Evolutionary conservation across 2,888 invertebrate genomes (phyloP).

Genomic region (Quadroppia sp.): DNA sequence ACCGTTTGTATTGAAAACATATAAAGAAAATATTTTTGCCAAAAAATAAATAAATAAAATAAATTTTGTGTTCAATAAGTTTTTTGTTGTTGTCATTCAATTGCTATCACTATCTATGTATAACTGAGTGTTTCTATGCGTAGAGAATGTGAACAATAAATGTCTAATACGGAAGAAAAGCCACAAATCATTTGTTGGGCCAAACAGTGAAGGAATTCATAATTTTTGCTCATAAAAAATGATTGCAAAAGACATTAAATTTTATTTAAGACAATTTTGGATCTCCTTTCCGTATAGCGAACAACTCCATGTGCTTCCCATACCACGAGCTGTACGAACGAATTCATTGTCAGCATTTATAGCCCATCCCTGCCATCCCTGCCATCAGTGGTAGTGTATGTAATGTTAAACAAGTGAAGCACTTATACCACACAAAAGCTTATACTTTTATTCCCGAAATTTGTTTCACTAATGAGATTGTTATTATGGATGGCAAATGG

Average conservation of each 20-base stretch:
- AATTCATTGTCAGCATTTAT: too few species aligned
- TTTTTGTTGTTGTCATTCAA: too few species aligned
- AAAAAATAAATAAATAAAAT: not conserved
- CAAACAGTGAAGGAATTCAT: slow-evolving; percentile 8
- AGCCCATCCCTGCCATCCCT: not conserved
- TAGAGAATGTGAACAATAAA: not conserved
- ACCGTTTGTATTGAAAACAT: not conserved
- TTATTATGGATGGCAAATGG: slow-evolving; percentile 1
- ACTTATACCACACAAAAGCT: not conserved
- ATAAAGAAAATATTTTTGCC: not conserved
- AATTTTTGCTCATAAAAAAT: slow-evolving; percentile 19
- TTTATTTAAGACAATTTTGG: slow-evolving; percentile 9
- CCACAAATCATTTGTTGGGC: slow-evolving; percentile 9
- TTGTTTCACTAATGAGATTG: slow-evolving; percentile 19
- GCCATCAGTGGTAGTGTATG: not conserved
- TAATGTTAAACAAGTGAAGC: not conserved
- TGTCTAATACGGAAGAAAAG: not conserved
- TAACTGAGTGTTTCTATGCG: not conserved
- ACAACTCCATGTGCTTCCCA: not conserved
- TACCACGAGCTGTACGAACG: too few species aligned
- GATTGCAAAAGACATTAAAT: slow-evolving; percentile 1
- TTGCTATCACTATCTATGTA: too few species aligned
- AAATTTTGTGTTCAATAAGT: too few species aligned
- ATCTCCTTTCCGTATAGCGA: not conserved
- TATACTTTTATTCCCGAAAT: not conserved